These are phyloP conservation scores for Cylindroiulus punctatus DNA, from an alignment of 2,888 invertebrate species.

Conservation along the genomic window DNA sequence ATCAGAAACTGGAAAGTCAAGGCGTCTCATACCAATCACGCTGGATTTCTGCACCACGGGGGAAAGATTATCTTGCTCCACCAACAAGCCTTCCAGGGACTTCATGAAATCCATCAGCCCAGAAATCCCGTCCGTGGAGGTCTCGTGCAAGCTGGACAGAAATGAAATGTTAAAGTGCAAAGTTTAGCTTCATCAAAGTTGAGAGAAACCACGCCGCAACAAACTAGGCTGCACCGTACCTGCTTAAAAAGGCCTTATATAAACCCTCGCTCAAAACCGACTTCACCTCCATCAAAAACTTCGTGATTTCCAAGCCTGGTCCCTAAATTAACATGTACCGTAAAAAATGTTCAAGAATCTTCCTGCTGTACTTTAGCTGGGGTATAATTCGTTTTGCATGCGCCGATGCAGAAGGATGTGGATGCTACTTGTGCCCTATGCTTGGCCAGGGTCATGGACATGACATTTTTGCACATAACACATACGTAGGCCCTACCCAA, in stretches of 20 bases:
- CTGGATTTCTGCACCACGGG: slow-evolving; percentile 74
- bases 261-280: not conserved
- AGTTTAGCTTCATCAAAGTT: not conserved
- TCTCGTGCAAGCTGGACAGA: slow-evolving; percentile 62
- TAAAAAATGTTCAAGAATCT: not conserved
- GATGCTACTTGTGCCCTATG: not conserved
- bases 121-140: slow-evolving; percentile 72
- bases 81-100: slow-evolving; percentile 75
- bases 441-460: not conserved
- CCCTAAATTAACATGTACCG: not conserved
- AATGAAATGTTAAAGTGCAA: not conserved
- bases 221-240: not conserved
- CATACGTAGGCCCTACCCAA: no score
- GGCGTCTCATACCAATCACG: slow-evolving; percentile 71
- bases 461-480: no score
- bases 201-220: not conserved
- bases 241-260: not conserved
- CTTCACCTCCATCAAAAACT: slow-evolving; percentile 33
- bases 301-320: not conserved
- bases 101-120: slow-evolving; percentile 72
- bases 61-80: slow-evolving; percentile 73
- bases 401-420: not conserved
- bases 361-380: not conserved
- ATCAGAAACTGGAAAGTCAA: no score
- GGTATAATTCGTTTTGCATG: no score